Conservation (phyloP, 1,140 invertebrate genomes). For the Pemphigus obesinymphae region DNA sequence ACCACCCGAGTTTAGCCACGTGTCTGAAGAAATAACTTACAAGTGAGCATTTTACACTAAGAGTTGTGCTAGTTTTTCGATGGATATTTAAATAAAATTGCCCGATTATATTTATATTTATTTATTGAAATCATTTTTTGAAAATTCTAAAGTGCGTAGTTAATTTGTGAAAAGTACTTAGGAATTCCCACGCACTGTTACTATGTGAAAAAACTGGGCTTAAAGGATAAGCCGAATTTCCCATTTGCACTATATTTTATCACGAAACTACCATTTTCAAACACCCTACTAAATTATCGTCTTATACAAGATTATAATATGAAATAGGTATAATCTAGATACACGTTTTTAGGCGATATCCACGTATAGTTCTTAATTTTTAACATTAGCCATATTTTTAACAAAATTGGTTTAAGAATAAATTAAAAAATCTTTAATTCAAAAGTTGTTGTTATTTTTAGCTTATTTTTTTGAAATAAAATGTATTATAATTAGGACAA, state of each 20-base stretch:
- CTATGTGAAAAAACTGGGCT: not conserved
- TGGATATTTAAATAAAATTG: not conserved
- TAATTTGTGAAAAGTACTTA: not conserved
- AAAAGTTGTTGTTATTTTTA: not conserved
- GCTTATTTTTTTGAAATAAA: not conserved
- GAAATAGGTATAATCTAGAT: not conserved
- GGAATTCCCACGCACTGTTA: not conserved
- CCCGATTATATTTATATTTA: not conserved
- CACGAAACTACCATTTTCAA: not conserved
- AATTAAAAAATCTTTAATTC: not conserved
- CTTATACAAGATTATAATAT: not conserved
- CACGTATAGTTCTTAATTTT: not conserved
- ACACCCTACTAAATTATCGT: conserved; percentile 14
- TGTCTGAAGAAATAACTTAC: conserved; percentile 68
- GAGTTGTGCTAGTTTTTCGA: not conserved
- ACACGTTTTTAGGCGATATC: not conserved
- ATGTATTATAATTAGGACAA: too few species aligned
- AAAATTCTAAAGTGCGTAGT: not conserved
- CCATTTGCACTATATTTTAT: conserved; percentile 10
- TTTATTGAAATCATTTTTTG: not conserved
- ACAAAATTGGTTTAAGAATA: too few species aligned
- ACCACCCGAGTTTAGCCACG: conserved; percentile 70
- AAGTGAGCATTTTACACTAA: conserved; percentile 54
- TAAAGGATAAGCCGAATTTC: not conserved
- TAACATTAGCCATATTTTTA: too few species aligned